phyloP scores from a whole-genome alignment of 2,113 vertebrate genomes.

The Zootoca vivipara region DNA sequence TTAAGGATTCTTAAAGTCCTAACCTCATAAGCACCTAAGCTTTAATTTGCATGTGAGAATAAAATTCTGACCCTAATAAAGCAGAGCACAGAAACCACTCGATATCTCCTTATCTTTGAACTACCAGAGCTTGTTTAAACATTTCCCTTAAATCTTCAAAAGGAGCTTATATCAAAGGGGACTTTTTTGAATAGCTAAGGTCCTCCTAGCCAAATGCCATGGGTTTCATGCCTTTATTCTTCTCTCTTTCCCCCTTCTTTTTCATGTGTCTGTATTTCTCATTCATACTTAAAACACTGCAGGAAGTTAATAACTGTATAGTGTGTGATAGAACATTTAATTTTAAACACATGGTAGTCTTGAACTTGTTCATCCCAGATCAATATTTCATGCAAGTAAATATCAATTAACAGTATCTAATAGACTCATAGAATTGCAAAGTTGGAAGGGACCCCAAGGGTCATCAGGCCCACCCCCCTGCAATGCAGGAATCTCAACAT shows the following conservation, averaged over 20 bases:
- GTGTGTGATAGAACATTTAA: not conserved
- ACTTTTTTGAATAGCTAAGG: not conserved
- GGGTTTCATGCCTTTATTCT: not conserved
- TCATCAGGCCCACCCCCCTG: too few relatives aligned
- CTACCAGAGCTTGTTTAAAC: constrained; percentile 43
- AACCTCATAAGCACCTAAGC: not conserved
- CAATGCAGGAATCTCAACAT: too few relatives aligned
- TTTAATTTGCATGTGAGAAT: constrained; percentile 13
- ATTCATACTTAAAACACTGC: not conserved
- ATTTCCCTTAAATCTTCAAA: constrained; percentile 32
- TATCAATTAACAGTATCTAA: not conserved
- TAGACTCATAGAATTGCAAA: too few relatives aligned
- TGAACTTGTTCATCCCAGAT: not conserved
- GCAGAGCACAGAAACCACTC: not conserved
- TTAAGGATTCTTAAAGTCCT: not conserved
- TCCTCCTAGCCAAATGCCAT: not conserved
- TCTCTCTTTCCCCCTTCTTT: not conserved
- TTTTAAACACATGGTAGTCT: not conserved
- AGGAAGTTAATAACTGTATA: not conserved
- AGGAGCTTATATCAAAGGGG: not conserved
- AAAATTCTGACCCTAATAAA: constrained; percentile 21
- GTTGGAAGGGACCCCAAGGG: too few relatives aligned
- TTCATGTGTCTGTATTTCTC: not conserved
- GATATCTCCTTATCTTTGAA: not conserved
- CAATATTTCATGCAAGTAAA: not conserved